These are phyloP conservation scores for Otis tarda DNA, from an alignment of 2,113 vertebrate species.

Conservation along the genomic window DNA sequence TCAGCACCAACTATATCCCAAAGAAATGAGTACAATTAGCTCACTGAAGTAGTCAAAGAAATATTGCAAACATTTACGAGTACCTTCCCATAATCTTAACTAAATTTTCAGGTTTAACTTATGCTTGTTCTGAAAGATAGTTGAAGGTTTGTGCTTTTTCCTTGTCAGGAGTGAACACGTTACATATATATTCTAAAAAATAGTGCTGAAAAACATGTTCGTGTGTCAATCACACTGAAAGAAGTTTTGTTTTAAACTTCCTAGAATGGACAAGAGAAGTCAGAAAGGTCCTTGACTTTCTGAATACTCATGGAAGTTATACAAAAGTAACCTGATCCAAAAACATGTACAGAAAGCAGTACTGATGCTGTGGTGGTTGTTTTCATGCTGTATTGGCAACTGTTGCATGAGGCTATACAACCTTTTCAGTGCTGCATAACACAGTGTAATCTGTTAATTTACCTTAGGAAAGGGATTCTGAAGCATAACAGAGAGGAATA, in stretches of 20 bases:
- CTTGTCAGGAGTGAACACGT: neutral
- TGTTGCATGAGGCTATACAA: neutral
- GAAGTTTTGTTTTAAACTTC: neutral
- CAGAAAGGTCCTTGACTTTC: neutral
- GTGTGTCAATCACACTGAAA: neutral
- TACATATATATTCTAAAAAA: neutral
- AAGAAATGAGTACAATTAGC: neutral
- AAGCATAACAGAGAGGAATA: neutral
- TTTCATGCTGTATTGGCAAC: neutral
- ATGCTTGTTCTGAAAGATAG: neutral
- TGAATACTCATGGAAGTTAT: neutral
- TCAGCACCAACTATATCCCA: neutral
- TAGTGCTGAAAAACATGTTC: neutral
- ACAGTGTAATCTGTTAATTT: neutral
- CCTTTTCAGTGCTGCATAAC: neutral
- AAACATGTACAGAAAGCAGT: neutral
- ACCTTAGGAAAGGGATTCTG: neutral
- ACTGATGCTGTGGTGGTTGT: neutral
- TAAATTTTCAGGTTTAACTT: neutral
- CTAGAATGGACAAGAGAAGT: neutral
- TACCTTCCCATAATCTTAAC: neutral
- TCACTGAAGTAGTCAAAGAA: neutral
- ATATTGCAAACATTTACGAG: fast-evolving
- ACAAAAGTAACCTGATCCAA: neutral
- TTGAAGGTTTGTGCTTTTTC: neutral